A percentile compares a stretch with the other conserved stretches of the same genome.
Evolutionary conservation across 1,140 invertebrate species (phyloP).

Genomic region (Drosophila teissieri): DNA sequence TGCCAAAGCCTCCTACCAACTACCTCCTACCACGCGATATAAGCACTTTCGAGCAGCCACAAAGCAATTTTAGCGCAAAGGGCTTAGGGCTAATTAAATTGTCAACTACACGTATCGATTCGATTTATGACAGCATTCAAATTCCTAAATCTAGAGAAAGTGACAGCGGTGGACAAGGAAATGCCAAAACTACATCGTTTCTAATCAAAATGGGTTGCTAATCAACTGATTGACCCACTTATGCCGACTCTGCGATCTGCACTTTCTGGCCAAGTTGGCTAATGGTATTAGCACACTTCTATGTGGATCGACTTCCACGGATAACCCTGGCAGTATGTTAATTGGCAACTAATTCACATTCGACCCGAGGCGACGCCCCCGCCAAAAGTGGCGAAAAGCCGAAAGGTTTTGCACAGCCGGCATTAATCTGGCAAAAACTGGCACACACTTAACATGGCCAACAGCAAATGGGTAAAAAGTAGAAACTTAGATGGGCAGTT

Average conservation of each 20-base stretch:
- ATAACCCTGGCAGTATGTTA: conserved; percentile 43
- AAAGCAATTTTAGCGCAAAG: conserved; percentile 56
- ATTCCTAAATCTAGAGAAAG: too few species aligned
- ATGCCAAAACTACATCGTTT: too few species aligned
- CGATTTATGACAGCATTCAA: conserved; percentile 30
- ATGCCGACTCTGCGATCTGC: neutral
- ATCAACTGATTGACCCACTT: conserved; percentile 12
- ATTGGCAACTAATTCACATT: conserved; percentile 34
- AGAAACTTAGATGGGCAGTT: conserved; percentile 27
- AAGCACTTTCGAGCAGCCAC: conserved; percentile 31
- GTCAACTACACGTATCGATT: conserved; percentile 61
- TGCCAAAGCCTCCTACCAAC: conserved; percentile 20
- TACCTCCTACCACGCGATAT: conserved; percentile 20
- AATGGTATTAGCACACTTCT: conserved; percentile 38
- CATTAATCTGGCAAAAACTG: conserved; percentile 22
- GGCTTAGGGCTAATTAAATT: conserved; percentile 75
- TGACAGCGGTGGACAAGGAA: too few species aligned
- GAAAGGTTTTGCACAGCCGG: conserved; percentile 21
- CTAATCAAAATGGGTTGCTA: too few species aligned
- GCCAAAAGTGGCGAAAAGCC: conserved; percentile 16
- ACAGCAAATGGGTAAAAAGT: neutral
- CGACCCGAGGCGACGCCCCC: conserved; percentile 38
- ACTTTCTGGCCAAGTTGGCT: conserved; percentile 24
- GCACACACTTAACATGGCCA: conserved; percentile 27
- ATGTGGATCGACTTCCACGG: conserved; percentile 35